phyloP scores from a whole-genome alignment of 2,113 vertebrate species.

The Cololabis saira region DNA sequence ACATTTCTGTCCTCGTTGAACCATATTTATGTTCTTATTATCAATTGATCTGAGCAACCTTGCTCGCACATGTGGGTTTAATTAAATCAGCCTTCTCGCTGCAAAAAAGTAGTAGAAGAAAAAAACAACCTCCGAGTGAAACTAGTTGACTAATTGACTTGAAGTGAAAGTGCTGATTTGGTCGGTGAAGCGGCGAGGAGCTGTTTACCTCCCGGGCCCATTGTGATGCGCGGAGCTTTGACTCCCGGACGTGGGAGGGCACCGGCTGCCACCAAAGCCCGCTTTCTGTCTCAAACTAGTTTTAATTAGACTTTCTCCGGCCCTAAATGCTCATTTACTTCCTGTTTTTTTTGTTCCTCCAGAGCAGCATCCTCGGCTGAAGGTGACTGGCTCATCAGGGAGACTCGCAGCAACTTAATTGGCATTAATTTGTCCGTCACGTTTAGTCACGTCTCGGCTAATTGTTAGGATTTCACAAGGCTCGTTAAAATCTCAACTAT shows the following conservation, averaged over 20 bases:
- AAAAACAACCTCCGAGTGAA: slow-evolving; percentile 8
- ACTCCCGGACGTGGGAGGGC: slow-evolving; percentile 46
- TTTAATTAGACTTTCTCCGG: slow-evolving; percentile 36
- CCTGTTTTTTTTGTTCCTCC: background rate
- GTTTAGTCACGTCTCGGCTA: slow-evolving; percentile 1
- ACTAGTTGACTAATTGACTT: slow-evolving; percentile 39
- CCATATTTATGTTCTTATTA: slow-evolving; percentile 33
- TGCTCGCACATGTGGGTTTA: slow-evolving; percentile 26
- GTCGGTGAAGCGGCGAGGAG: no score
- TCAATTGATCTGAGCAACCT: slow-evolving; percentile 49
- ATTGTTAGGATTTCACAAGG: no score
- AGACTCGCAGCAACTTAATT: slow-evolving; percentile 11
- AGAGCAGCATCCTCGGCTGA: slow-evolving; percentile 8
- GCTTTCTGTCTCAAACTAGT: background rate
- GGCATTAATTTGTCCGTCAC: slow-evolving; percentile 16
- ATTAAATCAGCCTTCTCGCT: slow-evolving; percentile 40
- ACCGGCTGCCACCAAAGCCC: slow-evolving; percentile 11
- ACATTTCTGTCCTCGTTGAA: slow-evolving; percentile 36
- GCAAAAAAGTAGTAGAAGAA: background rate
- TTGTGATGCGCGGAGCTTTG: slow-evolving; percentile 58
- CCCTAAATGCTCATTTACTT: slow-evolving; percentile 20
- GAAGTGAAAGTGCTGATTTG: no score
- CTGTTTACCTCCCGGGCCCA: background rate
- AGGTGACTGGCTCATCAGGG: slow-evolving; percentile 30
- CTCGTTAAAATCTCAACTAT: no score